These are phyloP conservation scores for Osedax fenrisi DNA, from an alignment of 2,888 invertebrate species.

Conservation along the genomic window DNA sequence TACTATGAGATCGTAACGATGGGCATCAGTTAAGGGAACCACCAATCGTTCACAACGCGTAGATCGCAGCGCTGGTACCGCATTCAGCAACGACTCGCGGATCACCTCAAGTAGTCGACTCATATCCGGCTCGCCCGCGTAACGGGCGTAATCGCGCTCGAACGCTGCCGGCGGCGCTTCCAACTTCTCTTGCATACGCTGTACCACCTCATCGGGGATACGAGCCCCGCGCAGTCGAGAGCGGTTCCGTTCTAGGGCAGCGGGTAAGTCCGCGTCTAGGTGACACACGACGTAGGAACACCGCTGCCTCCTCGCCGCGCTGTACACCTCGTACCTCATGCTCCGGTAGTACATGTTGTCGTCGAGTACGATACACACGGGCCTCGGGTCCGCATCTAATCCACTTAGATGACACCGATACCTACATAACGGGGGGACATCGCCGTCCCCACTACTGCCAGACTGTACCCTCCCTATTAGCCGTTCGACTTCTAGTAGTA, in stretches of 20 bases:
- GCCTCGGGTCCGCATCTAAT: neutral
- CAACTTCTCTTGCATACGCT: neutral
- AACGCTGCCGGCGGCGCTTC: neutral
- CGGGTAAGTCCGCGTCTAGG: neutral
- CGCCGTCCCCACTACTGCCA: no score
- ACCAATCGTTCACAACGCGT: no score
- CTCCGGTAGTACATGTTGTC: constrained; percentile 35
- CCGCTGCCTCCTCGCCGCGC: constrained; percentile 22
- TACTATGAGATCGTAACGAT: no score
- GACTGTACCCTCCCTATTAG: no score
- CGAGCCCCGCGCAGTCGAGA: neutral
- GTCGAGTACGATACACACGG: constrained; percentile 27
- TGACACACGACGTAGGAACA: neutral
- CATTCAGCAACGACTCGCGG: no score
- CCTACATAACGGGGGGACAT: no score
- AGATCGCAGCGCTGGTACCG: no score
- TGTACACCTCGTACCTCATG: constrained; percentile 34
- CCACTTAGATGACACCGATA: no score
- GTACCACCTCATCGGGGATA: neutral
- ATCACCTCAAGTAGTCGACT: no score
- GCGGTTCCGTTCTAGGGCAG: neutral
- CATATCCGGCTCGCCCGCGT: no score
- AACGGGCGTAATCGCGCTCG: neutral
- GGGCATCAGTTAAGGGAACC: no score
- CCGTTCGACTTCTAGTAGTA: no score